Conservation (phyloP, 2,113 vertebrate genomes). For the Callipepla californica region DNA sequence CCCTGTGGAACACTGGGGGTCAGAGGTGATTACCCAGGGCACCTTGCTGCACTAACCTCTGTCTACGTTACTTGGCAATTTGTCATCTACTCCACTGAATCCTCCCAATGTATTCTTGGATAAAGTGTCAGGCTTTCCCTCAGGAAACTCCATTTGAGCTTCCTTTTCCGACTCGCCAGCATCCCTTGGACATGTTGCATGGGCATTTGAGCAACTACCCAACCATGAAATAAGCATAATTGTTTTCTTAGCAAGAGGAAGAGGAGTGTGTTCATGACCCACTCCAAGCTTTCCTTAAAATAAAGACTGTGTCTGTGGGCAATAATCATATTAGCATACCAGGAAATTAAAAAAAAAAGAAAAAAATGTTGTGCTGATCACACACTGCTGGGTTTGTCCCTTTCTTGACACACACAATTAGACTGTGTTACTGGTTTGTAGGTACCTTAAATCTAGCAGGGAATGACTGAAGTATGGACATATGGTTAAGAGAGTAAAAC, state of each 20-base stretch:
- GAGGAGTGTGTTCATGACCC: slow-evolving; percentile 13
- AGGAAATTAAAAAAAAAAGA: background rate
- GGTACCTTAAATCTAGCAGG: background rate
- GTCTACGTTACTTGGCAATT: background rate
- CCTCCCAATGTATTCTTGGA: background rate
- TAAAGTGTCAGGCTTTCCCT: background rate
- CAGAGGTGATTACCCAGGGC: rapidly evolving
- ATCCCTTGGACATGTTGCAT: background rate
- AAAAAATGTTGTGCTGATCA: background rate
- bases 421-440: slow-evolving; percentile 9
- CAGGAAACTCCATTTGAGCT: background rate
- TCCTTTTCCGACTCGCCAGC: background rate
- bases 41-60: background rate
- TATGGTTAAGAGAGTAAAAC: slow-evolving; percentile 63
- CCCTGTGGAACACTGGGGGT: rapidly evolving
- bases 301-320: background rate
- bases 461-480: slow-evolving; percentile 39
- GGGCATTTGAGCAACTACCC: slow-evolving; percentile 57
- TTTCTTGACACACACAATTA: background rate
- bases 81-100: background rate
- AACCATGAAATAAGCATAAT: slow-evolving; percentile 56
- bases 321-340: background rate
- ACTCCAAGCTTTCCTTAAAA: background rate
- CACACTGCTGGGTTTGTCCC: background rate
- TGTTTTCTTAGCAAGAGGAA: slow-evolving; percentile 31